phyloP scores from a whole-genome alignment of 1,140 invertebrate genomes.

The Meloidogyne hapla region DNA sequence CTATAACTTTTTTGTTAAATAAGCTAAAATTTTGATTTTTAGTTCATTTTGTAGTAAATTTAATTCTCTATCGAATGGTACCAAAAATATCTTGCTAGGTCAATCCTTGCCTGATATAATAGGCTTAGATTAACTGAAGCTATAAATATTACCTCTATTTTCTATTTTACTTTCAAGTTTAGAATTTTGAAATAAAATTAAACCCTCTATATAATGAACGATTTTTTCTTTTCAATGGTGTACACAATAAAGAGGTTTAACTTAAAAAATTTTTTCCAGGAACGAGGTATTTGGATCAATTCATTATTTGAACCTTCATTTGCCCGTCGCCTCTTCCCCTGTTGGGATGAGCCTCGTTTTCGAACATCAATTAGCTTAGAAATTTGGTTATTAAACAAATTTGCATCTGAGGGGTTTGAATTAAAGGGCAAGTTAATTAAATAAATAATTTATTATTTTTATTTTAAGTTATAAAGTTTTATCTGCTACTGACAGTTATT shows the following conservation, averaged over 20 bases:
- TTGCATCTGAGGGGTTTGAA: conserved; percentile 24
- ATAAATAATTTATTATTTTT: conserved; percentile 17
- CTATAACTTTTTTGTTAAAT: too few relatives aligned
- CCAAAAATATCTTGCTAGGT: too few relatives aligned
- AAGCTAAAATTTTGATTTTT: too few relatives aligned
- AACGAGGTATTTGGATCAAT: conserved; percentile 31
- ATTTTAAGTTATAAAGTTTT: conserved; percentile 38
- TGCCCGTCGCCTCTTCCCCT: conserved; percentile 36
- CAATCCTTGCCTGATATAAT: too few relatives aligned
- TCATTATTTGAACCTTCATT: conserved; percentile 36
- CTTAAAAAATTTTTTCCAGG: not conserved
- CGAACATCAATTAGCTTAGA: conserved; percentile 32
- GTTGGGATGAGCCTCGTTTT: conserved; percentile 40
- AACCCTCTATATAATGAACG: conserved; percentile 40
- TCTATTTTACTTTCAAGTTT: too few relatives aligned
- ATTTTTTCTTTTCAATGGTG: conserved; percentile 48
- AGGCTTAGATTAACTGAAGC: too few relatives aligned
- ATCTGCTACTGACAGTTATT: conserved; percentile 28
- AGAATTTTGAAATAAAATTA: too few relatives aligned
- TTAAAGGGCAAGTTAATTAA: conserved; percentile 4
- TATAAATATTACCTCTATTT: too few relatives aligned
- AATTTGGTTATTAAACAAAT: conserved; percentile 39
- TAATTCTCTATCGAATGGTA: too few relatives aligned
- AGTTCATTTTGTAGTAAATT: too few relatives aligned
- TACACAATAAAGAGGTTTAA: conserved; percentile 22